A percentile compares a stretch with the other conserved stretches of the same genome.
Conservation (phyloP, 2,888 invertebrate species). For the Sycophila texana region DNA sequence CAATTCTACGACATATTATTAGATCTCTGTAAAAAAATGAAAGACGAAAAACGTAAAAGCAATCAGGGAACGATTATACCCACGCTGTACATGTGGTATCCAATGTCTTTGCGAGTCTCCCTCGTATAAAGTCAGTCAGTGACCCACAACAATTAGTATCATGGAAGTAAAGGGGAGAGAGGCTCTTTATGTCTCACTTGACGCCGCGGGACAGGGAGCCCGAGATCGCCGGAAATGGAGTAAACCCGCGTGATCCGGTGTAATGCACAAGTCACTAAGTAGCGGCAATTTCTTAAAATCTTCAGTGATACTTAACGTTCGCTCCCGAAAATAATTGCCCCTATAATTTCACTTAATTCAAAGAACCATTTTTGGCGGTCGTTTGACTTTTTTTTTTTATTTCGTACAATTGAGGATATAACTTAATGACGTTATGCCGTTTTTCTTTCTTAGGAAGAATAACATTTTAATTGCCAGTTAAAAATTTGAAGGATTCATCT, state of each 20-base stretch:
- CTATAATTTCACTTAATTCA: conserved; percentile 25
- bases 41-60: no score
- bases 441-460: not conserved
- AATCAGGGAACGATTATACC: no score
- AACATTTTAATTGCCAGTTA: not conserved
- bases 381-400: conserved; percentile 14
- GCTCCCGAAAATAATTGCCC: conserved; percentile 38
- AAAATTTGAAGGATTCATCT: not conserved
- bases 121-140: conserved; percentile 67
- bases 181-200: conserved; percentile 60
- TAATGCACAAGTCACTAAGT: conserved; percentile 30
- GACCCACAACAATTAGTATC: conserved; percentile 72
- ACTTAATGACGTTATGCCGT: not conserved
- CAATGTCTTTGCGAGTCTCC: conserved; percentile 62
- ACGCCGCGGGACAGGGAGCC: conserved; percentile 63
- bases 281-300: conserved; percentile 47
- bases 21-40: not conserved
- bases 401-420: conserved; percentile 32
- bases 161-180: conserved; percentile 57
- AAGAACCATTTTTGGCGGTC: not conserved
- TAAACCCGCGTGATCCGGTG: conserved; percentile 71
- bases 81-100: conserved; percentile 49
- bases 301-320: conserved; percentile 1
- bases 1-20: not conserved
- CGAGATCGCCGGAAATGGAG: conserved; percentile 71